Evolutionary conservation across 2,888 invertebrate genomes (phyloP), one percentile per base, ranked within the genome.

Genomic region (Cancer borealis): DNA sequence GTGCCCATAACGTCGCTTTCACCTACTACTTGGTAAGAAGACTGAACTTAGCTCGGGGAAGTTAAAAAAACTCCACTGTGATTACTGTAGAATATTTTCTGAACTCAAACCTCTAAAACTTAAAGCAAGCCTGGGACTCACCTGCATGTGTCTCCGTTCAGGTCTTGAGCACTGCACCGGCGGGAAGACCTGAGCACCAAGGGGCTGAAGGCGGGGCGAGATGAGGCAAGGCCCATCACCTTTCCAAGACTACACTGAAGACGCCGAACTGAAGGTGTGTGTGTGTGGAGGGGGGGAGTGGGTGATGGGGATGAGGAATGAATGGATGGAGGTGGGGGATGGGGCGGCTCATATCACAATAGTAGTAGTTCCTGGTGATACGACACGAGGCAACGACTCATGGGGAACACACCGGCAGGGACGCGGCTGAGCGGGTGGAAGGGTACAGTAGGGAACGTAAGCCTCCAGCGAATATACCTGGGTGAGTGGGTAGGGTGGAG

Each of bases 181-280:
- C 79, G 79, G 79, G 79, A 79, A 79, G 79, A 79, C 79, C 79
- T 79, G 79, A 79, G 79, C 79, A 79, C 79, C 79, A 79, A 79
- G 30, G 79, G 79, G 79, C 79, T 10, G 79, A 30, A 17, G 79
- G 30, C 8, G 26, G 30, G 30, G 79, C 26, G 30, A 10, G 26
- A 8, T 8, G 30, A 79, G 79, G 79, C 30, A 1, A 17, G 26
- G 26, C 79, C 79, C 30, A 26, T 30, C 79, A 4, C 79, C 26
- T 26, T 79, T 79, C 79, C 79, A 14, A 79, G 79, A 30, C 79
- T 30, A 79, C 79, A 30, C n/a, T 66, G 66, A n/a, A 8, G n/a
- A 21, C 66, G n/a, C 79, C 30, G 79, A 79, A 14, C 79, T 79
- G 79, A 26, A 5, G 6, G n/a, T n/a, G 79, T 79, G 79, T 79